Evolutionary conservation across 2,113 vertebrate genomes (phyloP).

Genomic region (Sturnus vulgaris): DNA sequence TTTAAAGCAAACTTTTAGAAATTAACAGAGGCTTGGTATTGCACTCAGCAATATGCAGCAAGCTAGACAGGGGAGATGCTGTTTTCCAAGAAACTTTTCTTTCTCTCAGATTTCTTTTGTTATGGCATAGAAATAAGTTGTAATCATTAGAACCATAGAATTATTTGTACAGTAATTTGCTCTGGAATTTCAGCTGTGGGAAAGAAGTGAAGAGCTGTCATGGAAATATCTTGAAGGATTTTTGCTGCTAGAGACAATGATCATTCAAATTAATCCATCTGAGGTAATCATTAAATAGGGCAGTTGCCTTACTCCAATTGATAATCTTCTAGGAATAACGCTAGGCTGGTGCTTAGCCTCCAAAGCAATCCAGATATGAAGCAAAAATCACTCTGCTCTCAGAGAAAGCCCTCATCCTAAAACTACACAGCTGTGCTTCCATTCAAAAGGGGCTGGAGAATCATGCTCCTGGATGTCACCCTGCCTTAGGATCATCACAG

Average conservation of each 20-base stretch:
- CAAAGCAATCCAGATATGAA: background rate
- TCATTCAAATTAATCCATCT: background rate
- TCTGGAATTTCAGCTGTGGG: background rate
- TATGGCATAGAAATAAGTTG: background rate
- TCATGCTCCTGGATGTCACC: accelerated
- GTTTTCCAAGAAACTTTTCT: background rate
- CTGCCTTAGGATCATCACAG: background rate
- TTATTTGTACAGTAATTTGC: background rate
- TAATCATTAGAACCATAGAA: background rate
- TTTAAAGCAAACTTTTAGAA: background rate
- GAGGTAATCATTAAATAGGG: background rate
- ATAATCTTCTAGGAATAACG: background rate
- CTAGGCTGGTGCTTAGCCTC: background rate
- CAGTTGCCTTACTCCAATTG: background rate
- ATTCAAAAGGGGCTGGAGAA: background rate
- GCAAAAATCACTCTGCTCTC: background rate
- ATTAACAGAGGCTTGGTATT: background rate
- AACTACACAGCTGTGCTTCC: background rate
- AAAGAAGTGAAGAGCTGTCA: background rate
- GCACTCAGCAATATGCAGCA: background rate
- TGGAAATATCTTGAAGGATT: background rate
- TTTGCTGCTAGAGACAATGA: background rate
- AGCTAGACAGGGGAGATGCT: background rate
- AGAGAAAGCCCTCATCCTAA: background rate
- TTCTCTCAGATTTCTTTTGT: background rate